Evolutionary conservation across 2,888 invertebrate species (phyloP).

Genomic region (Nomada flava): DNA sequence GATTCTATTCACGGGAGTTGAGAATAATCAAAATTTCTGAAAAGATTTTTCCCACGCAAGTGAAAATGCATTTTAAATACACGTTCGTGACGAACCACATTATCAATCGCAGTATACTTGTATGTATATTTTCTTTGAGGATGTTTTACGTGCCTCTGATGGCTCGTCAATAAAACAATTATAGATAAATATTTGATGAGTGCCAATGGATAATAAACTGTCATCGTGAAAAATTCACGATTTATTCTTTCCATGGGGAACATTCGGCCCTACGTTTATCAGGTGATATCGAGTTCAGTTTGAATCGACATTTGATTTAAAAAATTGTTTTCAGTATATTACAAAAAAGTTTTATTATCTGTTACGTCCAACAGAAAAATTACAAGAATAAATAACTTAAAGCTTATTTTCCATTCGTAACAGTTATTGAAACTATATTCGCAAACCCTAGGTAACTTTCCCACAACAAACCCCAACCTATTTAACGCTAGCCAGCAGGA

Average conservation of each 20-base stretch:
- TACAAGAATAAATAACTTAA: too few relatives aligned
- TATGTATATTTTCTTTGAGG: neutral
- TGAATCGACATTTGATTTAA: neutral
- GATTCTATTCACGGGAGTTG: too few relatives aligned
- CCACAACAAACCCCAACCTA: neutral
- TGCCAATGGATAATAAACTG: neutral
- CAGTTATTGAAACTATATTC: neutral
- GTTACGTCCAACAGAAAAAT: too few relatives aligned
- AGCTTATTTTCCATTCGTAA: too few relatives aligned
- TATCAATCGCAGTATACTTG: neutral
- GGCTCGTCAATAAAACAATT: slow-evolving; percentile 19
- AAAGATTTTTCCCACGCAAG: too few relatives aligned
- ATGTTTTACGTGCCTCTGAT: slow-evolving; percentile 2
- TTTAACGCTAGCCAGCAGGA: neutral
- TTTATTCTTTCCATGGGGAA: neutral
- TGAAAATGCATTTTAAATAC: too few relatives aligned
- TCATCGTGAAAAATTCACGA: neutral
- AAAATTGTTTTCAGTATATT: neutral
- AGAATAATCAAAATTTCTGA: too few relatives aligned
- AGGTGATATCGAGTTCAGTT: neutral
- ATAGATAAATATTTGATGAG: neutral
- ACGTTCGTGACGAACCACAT: too few relatives aligned
- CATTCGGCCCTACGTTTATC: neutral
- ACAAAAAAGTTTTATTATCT: too few relatives aligned
- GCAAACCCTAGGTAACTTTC: neutral